Evolutionary conservation across 2,113 vertebrate species (phyloP).

Genomic region (Centropristis striata): DNA sequence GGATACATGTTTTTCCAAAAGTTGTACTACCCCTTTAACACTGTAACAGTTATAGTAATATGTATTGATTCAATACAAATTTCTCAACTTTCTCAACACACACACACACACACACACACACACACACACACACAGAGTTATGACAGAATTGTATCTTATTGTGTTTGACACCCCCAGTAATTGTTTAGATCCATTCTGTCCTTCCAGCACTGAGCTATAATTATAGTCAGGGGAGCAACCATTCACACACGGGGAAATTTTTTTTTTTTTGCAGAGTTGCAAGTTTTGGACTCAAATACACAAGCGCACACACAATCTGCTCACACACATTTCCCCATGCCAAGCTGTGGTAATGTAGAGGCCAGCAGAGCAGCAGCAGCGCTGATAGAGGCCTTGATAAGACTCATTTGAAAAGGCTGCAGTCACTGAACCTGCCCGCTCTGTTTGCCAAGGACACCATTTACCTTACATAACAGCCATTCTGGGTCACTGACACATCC

Average conservation of each 20-base stretch:
- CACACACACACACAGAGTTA: slow-evolving; percentile 21
- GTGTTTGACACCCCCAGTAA: slow-evolving; percentile 28
- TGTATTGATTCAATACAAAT: neutral
- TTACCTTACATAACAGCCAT: slow-evolving; percentile 61
- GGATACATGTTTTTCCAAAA: neutral
- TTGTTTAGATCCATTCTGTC: slow-evolving; percentile 27
- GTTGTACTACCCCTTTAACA: neutral
- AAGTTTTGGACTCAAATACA: slow-evolving; percentile 38
- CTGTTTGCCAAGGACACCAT: slow-evolving; percentile 68
- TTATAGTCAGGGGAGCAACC: slow-evolving; percentile 36
- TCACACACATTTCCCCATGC: slow-evolving; percentile 27
- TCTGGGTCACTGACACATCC: slow-evolving; percentile 67
- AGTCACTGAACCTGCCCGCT: slow-evolving; percentile 55
- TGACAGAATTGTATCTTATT: slow-evolving; percentile 20
- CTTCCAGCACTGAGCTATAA: slow-evolving; percentile 35
- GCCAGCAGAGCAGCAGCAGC: slow-evolving; percentile 32
- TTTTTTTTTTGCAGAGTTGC: slow-evolving; percentile 33
- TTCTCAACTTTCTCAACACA: neutral
- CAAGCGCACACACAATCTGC: slow-evolving; percentile 15
- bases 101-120: slow-evolving; percentile 35
- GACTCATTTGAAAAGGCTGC: slow-evolving; percentile 56
- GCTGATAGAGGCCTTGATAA: slow-evolving; percentile 68
- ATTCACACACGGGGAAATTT: slow-evolving; percentile 7
- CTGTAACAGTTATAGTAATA: neutral
- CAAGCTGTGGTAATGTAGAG: slow-evolving; percentile 27